Percentiles rank a stretch among this genome's conserved stretches.
Evolutionary conservation across 2,888 invertebrate species (phyloP).

Genomic region (Amblyjoppa proteus): DNA sequence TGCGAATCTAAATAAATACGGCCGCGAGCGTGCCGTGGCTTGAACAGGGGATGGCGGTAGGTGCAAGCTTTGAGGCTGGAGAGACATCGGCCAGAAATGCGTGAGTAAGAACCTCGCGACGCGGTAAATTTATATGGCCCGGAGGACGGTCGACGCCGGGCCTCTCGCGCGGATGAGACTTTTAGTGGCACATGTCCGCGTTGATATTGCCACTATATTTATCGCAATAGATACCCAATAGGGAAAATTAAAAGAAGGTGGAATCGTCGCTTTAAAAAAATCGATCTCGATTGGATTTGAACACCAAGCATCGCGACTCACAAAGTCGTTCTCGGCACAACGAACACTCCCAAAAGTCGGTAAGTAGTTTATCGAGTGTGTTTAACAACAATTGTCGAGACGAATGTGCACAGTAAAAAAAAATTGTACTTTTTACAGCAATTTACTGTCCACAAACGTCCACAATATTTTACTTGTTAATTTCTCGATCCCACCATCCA

Average conservation of each 20-base stretch:
- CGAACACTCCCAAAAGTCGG: too few species aligned
- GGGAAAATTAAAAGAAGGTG: not conserved
- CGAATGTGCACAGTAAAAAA: too few species aligned
- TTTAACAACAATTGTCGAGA: too few species aligned
- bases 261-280: not conserved
- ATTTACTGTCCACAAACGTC: too few species aligned
- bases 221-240: not conserved
- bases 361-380: too few species aligned
- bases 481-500: too few species aligned
- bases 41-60: constrained; percentile 62
- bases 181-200: not conserved
- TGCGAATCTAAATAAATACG: constrained; percentile 81
- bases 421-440: too few species aligned
- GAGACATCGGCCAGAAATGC: constrained; percentile 78
- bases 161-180: constrained; percentile 25
- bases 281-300: not conserved
- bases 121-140: constrained; percentile 67
- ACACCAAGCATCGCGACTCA: not conserved
- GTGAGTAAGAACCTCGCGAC: constrained; percentile 67
- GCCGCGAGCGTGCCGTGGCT: constrained; percentile 59
- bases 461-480: too few species aligned
- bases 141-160: constrained; percentile 27
- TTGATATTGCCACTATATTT: constrained; percentile 1
- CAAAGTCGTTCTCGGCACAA: not conserved
- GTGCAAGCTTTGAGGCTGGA: constrained; percentile 69